A percentile compares a stretch with the other conserved stretches of the same genome.
phyloP scores from a whole-genome alignment of 1,140 invertebrate genomes.

The Drosophila paulistorum region DNA sequence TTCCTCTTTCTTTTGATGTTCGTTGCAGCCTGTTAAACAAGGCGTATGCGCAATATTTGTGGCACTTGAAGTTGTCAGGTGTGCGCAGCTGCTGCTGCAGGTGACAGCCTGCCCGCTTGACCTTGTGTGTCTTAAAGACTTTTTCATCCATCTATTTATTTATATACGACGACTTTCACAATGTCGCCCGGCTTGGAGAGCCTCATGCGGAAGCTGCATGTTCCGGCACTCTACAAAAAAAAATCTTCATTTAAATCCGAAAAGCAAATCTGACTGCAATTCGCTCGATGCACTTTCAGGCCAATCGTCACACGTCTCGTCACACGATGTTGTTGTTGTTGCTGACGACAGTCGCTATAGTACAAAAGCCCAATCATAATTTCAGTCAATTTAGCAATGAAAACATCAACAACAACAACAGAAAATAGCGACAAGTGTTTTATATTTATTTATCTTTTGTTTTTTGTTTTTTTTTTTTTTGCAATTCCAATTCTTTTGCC shows the following conservation, averaged over 20 bases:
- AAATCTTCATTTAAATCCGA: slow-evolving; percentile 27
- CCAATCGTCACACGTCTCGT: slow-evolving; percentile 77
- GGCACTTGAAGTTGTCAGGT: background rate
- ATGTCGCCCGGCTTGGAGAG: background rate
- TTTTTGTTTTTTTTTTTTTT: slow-evolving; percentile 12
- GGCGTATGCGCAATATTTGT: slow-evolving; percentile 52
- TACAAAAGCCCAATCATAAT: slow-evolving; percentile 63
- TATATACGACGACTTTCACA: background rate
- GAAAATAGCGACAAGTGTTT: slow-evolving; percentile 59
- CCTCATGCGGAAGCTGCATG: slow-evolving; percentile 12
- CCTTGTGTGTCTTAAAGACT: background rate
- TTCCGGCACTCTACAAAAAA: slow-evolving; percentile 4
- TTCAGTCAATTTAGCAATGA: slow-evolving; percentile 67
- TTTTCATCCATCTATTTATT: background rate
- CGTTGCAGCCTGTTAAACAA: slow-evolving; percentile 33
- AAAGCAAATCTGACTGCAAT: slow-evolving; percentile 54
- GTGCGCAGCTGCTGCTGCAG: background rate
- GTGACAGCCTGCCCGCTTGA: background rate
- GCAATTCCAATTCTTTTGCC: slow-evolving; percentile 39
- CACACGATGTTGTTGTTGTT: slow-evolving; percentile 35
- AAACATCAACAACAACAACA: slow-evolving; percentile 3
- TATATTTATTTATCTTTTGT: slow-evolving; percentile 18
- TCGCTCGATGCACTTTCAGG: slow-evolving; percentile 73
- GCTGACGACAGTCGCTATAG: slow-evolving; percentile 9
- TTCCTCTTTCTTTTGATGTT: slow-evolving; percentile 36